Conservation (phyloP, 64 coral and sea anemone species). For the Hydrozoanthus tunicans region DNA sequence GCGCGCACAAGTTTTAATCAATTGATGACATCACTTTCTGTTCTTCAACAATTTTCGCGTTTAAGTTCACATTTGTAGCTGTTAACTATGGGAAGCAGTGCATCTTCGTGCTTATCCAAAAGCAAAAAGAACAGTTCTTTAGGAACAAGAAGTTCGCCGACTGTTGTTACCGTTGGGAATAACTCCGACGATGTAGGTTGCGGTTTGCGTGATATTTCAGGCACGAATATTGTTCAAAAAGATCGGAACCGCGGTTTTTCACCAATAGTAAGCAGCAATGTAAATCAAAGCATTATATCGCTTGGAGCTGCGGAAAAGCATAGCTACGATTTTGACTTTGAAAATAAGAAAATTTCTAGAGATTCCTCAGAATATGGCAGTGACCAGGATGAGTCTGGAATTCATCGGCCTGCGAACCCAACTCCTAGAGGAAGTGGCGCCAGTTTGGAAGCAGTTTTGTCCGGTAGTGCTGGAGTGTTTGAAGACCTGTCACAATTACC, state of each 20-base stretch:
- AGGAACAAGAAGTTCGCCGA: neutral
- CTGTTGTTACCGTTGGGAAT: neutral
- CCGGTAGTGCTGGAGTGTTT: neutral
- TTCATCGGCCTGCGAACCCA: conserved; percentile 23
- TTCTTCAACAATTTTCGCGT: neutral
- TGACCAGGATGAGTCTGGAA: neutral
- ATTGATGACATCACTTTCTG: conserved; percentile 43
- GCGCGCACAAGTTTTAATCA: neutral
- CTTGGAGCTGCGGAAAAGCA: neutral
- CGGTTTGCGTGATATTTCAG: neutral
- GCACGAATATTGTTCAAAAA: neutral
- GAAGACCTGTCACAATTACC: neutral
- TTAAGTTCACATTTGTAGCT: neutral
- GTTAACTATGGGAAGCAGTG: conserved; percentile 6
- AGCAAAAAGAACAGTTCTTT: neutral
- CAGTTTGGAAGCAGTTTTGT: neutral
- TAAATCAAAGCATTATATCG: neutral
- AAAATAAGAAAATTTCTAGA: neutral
- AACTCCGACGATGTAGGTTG: neutral
- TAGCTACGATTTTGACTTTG: neutral
- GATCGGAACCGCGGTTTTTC: neutral
- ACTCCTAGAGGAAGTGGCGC: conserved; percentile 8
- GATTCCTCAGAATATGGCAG: neutral
- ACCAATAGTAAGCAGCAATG: neutral
- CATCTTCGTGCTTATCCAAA: neutral